Evolutionary conservation across 2,113 vertebrate species (phyloP), one percentile per base, ranked within the genome.

Genomic region (Oryzias javanicus): DNA sequence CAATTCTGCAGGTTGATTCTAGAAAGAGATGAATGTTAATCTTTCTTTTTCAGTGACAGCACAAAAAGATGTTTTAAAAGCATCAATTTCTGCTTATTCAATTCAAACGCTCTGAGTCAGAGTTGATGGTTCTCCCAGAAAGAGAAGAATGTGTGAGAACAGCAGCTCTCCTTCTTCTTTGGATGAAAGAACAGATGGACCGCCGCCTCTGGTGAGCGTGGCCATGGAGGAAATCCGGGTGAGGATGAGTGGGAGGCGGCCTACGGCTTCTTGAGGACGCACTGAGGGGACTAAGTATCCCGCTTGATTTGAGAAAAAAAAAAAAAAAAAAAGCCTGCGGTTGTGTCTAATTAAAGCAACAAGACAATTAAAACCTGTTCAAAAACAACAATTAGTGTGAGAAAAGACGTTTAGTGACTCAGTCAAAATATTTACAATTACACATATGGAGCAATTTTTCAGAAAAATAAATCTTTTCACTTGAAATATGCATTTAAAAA

Each of bases 181-280:
- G 52, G 46, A 20, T 55, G 55, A 20, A 1, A n/a, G 29, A n/a
- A 24, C 29, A 17, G 60, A 20, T 41, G 19, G 64, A 49, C 50
- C 42, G 60, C 64, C 50, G 4, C 17, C 35, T 35, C 35, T 35
- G 35, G 35, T 35, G 35, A 35, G 35, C 35, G 10, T 35, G 35
- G 35, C 35, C 35, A 12, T 35, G 35, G 35, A 35, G 35, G 35
- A 35, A 35, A 35, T 35, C 35, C 35, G 35, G 35, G 35, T 35
- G 60, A 54, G 27, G 55, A 78, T 17, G 64, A 50, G 71, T 42
- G 48, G 22, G 42, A 68, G 44, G 24, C 66, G 58, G 72, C 71
- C 63, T 61, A 4, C 27, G 59, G 56, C 24, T 0, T 35, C 56
- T 29, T 54, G 14, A 7, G 60, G 48, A 55, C 55, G 20, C 58